Conservation (phyloP, 2,888 invertebrate species). For the Agapetus fuscipes region DNA sequence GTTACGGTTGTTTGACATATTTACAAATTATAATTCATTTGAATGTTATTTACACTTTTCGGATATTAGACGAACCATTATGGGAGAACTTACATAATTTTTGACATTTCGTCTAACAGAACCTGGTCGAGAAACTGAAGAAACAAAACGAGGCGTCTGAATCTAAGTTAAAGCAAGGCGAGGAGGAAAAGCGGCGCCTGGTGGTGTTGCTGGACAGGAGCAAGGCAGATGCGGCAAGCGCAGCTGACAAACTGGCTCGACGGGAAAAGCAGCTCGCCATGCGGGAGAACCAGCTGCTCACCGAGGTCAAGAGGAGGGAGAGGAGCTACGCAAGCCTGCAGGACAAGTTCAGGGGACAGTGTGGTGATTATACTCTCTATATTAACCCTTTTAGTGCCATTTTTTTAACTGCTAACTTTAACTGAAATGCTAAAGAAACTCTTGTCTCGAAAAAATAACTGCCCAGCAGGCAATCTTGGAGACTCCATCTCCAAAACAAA, state of each 20-base stretch:
- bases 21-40: too few species aligned
- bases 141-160: conserved; percentile 6
- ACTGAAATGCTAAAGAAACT: too few species aligned
- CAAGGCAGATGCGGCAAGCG: conserved; percentile 2
- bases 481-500: too few species aligned
- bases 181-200: conserved; percentile 9
- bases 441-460: too few species aligned
- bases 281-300: conserved; percentile 3
- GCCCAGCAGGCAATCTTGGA: too few species aligned
- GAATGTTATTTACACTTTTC: too few species aligned
- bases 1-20: too few species aligned
- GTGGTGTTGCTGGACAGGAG: conserved; percentile 8
- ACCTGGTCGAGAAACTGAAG: conserved; percentile 15
- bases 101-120: too few species aligned
- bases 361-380: conserved; percentile 8
- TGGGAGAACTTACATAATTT: too few species aligned
- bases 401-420: too few species aligned
- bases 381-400: too few species aligned
- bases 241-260: neutral
- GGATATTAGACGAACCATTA: too few species aligned
- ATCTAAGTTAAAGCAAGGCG: conserved; percentile 5
- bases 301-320: conserved; percentile 11
- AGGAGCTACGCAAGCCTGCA: conserved; percentile 8
- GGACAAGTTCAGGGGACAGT: conserved; percentile 12
- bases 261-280: conserved; percentile 3